A percentile compares a stretch with the other conserved stretches of the same genome.
Evolutionary conservation across 2,888 invertebrate genomes (phyloP).

Genomic region (Agrotis clavis): DNA sequence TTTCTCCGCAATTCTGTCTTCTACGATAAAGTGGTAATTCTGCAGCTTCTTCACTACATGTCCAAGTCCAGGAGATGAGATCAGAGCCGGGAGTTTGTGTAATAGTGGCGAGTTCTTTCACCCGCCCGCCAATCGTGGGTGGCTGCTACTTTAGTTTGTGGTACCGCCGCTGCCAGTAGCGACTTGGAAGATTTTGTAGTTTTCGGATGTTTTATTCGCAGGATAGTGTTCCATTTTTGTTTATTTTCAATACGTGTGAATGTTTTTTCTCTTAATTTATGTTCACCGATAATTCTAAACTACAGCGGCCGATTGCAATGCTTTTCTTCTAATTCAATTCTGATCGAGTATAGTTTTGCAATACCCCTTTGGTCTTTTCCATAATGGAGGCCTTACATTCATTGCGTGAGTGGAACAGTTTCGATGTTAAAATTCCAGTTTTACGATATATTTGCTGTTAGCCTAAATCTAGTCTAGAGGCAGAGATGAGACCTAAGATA

Average conservation of each 20-base stretch:
- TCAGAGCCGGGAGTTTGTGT: constrained; percentile 63
- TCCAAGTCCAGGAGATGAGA: constrained; percentile 67
- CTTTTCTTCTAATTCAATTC: too few species aligned
- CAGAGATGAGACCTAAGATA: too few species aligned
- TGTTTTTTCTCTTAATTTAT: too few species aligned
- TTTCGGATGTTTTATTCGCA: too few species aligned
- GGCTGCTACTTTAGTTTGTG: constrained; percentile 65
- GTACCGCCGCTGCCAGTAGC: constrained; percentile 45
- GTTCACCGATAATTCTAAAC: too few species aligned
- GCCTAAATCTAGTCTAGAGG: too few species aligned
- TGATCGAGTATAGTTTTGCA: constrained; percentile 3
- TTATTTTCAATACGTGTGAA: too few species aligned
- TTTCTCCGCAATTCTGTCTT: not conserved
- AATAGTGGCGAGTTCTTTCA: constrained; percentile 74
- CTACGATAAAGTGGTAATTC: constrained; percentile 18
- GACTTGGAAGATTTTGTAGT: constrained; percentile 51
- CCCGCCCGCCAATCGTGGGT: constrained; percentile 72
- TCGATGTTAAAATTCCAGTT: not conserved
- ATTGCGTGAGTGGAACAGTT: constrained; percentile 17
- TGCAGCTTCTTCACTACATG: not conserved
- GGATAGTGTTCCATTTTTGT: too few species aligned
- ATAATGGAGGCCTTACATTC: constrained; percentile 24
- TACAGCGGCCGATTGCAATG: too few species aligned
- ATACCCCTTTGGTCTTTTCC: constrained; percentile 28
- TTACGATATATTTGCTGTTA: too few species aligned